A percentile compares a stretch with the other conserved stretches of the same genome.
These are phyloP conservation scores for Oryzias melastigma DNA, from an alignment of 2,113 vertebrate genomes.

Conservation along the genomic window DNA sequence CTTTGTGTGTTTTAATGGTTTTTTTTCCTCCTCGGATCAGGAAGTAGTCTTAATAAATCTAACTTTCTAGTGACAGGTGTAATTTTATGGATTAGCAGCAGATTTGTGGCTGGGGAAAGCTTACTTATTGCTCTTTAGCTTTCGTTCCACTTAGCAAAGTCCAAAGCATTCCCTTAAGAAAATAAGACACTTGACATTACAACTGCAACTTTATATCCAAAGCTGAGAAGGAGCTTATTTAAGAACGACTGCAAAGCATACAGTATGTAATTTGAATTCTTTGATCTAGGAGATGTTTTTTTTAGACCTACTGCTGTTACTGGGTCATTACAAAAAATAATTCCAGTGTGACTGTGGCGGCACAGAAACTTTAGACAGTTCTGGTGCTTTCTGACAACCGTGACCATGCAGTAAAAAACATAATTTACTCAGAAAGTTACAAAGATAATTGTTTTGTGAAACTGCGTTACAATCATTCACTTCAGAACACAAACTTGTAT, in stretches of 20 bases:
- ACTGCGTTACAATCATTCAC: too few relatives aligned
- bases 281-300: constrained; percentile 32
- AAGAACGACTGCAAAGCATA: constrained; percentile 31
- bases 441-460: too few relatives aligned
- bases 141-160: constrained; percentile 51
- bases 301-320: constrained; percentile 37
- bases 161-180: constrained; percentile 41
- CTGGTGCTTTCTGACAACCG: neutral
- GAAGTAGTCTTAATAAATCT: constrained; percentile 79
- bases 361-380: constrained; percentile 25
- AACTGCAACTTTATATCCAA: constrained; percentile 50
- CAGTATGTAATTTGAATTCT: constrained; percentile 39
- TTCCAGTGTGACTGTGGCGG: constrained; percentile 31
- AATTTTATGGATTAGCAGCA: constrained; percentile 82
- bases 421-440: too few relatives aligned
- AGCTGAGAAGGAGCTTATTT: constrained; percentile 39
- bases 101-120: constrained; percentile 49
- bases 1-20: constrained; percentile 71
- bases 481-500: constrained; percentile 3
- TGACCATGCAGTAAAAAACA: constrained; percentile 10
- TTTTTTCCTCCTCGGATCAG: constrained; percentile 75
- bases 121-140: constrained; percentile 57
- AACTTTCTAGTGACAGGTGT: constrained; percentile 83
- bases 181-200: constrained; percentile 35
- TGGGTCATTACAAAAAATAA: constrained; percentile 33